Percentiles rank a stretch among this genome's conserved stretches.
Conservation (phyloP, 2,113 vertebrate species). For the Eclectus roratus region DNA sequence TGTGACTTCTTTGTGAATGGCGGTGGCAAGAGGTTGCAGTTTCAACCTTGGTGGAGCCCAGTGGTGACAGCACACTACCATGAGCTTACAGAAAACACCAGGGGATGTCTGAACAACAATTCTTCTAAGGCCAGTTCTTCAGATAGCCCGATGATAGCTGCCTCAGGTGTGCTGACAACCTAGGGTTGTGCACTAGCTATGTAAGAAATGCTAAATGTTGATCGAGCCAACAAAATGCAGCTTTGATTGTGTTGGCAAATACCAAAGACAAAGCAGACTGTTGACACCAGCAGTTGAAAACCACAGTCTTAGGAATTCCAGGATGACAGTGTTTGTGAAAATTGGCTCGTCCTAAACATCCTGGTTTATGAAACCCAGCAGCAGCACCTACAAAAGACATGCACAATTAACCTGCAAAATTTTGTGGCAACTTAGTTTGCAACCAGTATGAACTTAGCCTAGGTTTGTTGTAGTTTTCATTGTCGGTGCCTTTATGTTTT, state of each 20-base stretch:
- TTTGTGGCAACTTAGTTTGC: background rate
- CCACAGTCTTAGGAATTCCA: background rate
- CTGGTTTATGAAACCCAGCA: too few relatives aligned
- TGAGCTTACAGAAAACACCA: background rate
- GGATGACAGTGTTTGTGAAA: background rate
- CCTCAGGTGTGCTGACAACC: background rate
- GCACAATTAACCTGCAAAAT: accelerated
- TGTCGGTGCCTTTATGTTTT: accelerated
- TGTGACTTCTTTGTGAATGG: background rate
- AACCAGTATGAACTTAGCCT: background rate
- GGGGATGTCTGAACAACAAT: background rate
- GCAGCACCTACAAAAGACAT: accelerated
- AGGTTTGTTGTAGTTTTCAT: accelerated
- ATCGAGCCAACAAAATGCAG: background rate
- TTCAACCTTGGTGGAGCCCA: background rate
- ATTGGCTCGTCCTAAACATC: background rate
- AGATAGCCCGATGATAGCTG: background rate
- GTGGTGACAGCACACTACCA: background rate
- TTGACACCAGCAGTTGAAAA: background rate
- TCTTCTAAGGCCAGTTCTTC: background rate
- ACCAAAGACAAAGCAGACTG: background rate
- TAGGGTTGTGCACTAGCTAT: background rate
- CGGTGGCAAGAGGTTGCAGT: background rate
- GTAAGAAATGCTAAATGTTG: background rate
- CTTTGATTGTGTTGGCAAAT: background rate